These are phyloP conservation scores for Entomobrya multifasciata DNA, from an alignment of 2,888 invertebrate species.

Conservation along the genomic window DNA sequence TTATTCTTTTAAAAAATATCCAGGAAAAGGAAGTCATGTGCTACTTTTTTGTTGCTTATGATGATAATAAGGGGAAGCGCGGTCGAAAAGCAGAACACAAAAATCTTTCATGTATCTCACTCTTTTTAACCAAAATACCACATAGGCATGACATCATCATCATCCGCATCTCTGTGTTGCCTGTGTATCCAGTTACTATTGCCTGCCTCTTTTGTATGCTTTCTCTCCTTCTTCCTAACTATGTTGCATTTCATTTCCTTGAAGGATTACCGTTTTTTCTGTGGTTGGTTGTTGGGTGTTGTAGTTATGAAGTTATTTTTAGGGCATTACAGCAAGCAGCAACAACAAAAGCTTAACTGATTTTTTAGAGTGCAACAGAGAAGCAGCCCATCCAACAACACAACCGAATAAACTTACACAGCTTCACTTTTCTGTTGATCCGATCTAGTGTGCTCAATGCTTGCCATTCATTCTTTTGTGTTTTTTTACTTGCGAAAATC, in stretches of 20 bases:
- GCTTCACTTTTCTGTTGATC: neutral
- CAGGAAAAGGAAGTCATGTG: neutral
- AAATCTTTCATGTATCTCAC: neutral
- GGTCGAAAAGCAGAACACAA: constrained; percentile 9
- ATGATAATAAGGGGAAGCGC: constrained; percentile 4
- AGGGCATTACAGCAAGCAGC: neutral
- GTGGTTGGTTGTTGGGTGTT: neutral
- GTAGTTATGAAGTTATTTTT: neutral
- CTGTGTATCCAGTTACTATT: no score
- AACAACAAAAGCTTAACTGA: neutral
- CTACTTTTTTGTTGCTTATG: neutral
- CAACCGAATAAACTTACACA: neutral
- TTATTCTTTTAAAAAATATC: neutral
- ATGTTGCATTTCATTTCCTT: constrained; percentile 25
- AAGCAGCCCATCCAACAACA: neutral
- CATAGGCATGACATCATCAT: no score
- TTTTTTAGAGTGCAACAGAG: neutral
- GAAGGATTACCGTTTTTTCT: constrained; percentile 12
- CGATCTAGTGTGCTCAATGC: neutral
- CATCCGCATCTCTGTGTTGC: no score
- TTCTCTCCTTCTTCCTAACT: neutral
- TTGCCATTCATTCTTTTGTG: neutral
- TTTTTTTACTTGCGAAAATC: neutral
- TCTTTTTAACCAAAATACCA: no score
- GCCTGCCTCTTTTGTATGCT: neutral